Percentiles rank a stretch among this genome's conserved stretches.
Evolutionary conservation across 2,888 invertebrate species (phyloP).

Genomic region (Nasonia oneida): DNA sequence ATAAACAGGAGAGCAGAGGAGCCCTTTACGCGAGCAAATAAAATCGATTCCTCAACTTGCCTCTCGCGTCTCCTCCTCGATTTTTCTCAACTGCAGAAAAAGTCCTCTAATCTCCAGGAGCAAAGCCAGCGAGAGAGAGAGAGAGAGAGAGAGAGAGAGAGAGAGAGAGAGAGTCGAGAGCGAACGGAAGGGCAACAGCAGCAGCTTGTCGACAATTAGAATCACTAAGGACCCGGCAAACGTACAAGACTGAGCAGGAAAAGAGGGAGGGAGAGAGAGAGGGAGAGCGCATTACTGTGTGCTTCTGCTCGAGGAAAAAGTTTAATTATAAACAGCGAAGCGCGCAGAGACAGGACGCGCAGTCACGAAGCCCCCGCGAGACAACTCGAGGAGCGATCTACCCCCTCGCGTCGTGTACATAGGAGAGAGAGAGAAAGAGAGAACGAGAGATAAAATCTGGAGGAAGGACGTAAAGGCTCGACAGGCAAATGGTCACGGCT

Average conservation of each 20-base stretch:
- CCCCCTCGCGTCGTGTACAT: conserved; percentile 62
- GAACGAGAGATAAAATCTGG: conserved; percentile 64
- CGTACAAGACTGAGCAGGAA: conserved; percentile 66
- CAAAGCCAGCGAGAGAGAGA: conserved; percentile 21
- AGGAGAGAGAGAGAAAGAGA: conserved; percentile 63
- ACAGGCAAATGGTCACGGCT: conserved; percentile 79
- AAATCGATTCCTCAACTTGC: conserved; percentile 43
- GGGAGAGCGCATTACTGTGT: conserved; percentile 58
- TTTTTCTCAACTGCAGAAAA: conserved; percentile 55
- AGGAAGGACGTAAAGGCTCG: conserved; percentile 68
- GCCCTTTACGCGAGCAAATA: conserved; percentile 16
- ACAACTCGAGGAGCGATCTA: conserved; percentile 70
- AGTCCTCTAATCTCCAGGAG: conserved; percentile 63
- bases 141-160: conserved; percentile 12
- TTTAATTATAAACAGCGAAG: conserved; percentile 78
- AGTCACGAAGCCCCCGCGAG: conserved; percentile 64
- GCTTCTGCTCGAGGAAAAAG: conserved; percentile 69
- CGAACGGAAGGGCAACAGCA: conserved; percentile 45
- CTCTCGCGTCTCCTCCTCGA: conserved; percentile 37
- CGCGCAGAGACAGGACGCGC: conserved; percentile 63
- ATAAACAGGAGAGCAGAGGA: neutral
- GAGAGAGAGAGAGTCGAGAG: conserved; percentile 29
- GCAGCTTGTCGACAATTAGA: conserved; percentile 76
- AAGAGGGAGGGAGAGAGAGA: conserved; percentile 53
- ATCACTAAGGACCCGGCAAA: conserved; percentile 74